phyloP scores from a whole-genome alignment of 2,888 invertebrate genomes.

The Scrobipalpa atriplicella region DNA sequence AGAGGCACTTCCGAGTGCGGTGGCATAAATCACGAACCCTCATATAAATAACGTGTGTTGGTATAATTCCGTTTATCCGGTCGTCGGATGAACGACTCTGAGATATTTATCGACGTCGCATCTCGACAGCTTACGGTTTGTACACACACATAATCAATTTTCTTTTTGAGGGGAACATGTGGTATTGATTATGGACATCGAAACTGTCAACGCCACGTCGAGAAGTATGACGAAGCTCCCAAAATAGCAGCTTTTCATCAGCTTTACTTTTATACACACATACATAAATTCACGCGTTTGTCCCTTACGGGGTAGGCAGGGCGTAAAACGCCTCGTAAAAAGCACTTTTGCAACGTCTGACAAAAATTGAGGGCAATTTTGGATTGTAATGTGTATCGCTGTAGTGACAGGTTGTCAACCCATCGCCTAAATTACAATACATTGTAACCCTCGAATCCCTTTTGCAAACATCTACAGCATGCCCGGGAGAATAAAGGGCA shows the following conservation, averaged over 20 bases:
- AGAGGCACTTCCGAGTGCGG: too few species aligned
- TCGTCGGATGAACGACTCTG: constrained; percentile 34
- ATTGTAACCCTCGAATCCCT: too few species aligned
- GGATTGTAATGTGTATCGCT: background rate
- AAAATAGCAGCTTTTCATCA: constrained; percentile 10
- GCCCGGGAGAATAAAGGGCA: too few species aligned
- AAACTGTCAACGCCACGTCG: constrained; percentile 1
- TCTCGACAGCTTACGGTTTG: constrained; percentile 23
- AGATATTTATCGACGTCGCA: constrained; percentile 30
- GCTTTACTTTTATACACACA: background rate
- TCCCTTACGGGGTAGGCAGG: too few species aligned
- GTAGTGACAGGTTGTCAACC: too few species aligned
- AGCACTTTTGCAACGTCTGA: too few species aligned
- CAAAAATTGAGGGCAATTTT: background rate
- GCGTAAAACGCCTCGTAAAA: too few species aligned
- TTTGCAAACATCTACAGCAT: too few species aligned
- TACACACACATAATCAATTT: background rate
- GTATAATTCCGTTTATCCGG: constrained; percentile 44
- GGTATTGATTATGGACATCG: constrained; percentile 13
- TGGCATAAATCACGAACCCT: constrained; percentile 46
- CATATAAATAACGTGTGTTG: constrained; percentile 38
- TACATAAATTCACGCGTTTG: too few species aligned
- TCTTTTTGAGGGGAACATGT: constrained; percentile 14
- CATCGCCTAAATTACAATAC: too few species aligned
- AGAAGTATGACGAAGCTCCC: background rate